Evolutionary conservation across 92 coral and sea anemone species (phyloP), one percentile per base, ranked within the genome.

Genomic region (Micromussa lordhowensis): DNA sequence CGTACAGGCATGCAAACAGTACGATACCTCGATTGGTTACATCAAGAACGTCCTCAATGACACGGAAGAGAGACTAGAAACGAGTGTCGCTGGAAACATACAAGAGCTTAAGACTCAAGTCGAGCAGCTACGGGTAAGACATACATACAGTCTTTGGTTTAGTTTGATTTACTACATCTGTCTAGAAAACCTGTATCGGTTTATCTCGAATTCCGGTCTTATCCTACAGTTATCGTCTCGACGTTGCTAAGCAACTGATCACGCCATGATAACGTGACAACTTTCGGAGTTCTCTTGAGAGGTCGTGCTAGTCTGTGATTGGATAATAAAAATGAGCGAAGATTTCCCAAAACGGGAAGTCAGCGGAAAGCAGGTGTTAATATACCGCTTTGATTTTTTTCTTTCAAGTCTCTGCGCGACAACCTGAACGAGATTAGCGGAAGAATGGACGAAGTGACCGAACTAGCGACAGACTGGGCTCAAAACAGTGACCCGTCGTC

Each of bases 381-480:
- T 40, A 30, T 51, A 72, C 1, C 30, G 7, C 9, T 34, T 74
- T 36, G 29, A 30, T 49, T 13, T 22, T 58, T 63, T 35, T 57
- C 69, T 48, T 57, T 51, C 1, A 85, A 94, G 96, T 77, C 92
- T 19, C 76, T 95, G 79, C 88, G 81, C 69, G 91, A 72, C 35
- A 94, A 95, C 11, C 82, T 95, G 53, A 90, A 86, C 57, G 95
- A 95, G 49, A 92, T 93, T 13, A 92, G 89, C 59, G 93, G 91
- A 36, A 87, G 96, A 90, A 92, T 95, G 28, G 92, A 84, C 49
- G 96, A 95, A 80, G 93, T 93, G 55, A 91, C 92, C 4, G 98
- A 95, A 24, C 92, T 95, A 26, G 98, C 98, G 10, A 91, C 92
- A 17, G 96, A 95, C 77, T 87, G 95, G 84, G 96, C 95, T 22